Percentiles rank a stretch among this genome's conserved stretches.
Conservation (phyloP, 2,797 vertebrate genomes). For the Molossus alvarezi region DNA sequence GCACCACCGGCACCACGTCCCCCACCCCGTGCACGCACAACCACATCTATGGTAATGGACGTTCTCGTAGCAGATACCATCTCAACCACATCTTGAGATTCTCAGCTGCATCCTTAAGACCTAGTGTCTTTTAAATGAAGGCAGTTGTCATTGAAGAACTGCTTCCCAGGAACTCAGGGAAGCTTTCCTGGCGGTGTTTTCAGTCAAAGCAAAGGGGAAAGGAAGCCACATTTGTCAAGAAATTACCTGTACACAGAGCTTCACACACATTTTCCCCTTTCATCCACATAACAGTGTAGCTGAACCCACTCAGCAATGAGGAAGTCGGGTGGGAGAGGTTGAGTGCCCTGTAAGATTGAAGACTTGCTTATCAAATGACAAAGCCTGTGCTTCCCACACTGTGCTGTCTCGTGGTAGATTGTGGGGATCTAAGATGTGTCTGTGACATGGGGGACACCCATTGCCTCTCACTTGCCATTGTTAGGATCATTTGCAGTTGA, state of each 20-base stretch:
- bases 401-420: not conserved
- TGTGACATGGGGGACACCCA: fast-evolving
- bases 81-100: conserved; percentile 73
- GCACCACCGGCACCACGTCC: not conserved
- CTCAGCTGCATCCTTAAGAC: conserved; percentile 58
- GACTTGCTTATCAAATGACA: not conserved
- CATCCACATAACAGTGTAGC: not conserved
- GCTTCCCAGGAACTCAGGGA: conserved; percentile 47
- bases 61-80: conserved; percentile 55
- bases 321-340: not conserved
- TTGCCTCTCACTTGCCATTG: not conserved
- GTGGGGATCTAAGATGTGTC: not conserved
- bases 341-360: not conserved
- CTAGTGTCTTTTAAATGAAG: conserved; percentile 48
- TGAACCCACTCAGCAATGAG: not conserved
- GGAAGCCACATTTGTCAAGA: not conserved
- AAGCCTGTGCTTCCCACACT: not conserved
- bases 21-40: not conserved
- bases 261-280: not conserved
- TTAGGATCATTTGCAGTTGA: not conserved
- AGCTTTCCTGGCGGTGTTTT: not conserved
- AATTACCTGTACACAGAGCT: not conserved
- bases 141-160: conserved; percentile 55
- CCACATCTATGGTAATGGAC: not conserved
- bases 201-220: not conserved